phyloP scores from a whole-genome alignment of 2,113 vertebrate species.

The Trogon melanurus region DNA sequence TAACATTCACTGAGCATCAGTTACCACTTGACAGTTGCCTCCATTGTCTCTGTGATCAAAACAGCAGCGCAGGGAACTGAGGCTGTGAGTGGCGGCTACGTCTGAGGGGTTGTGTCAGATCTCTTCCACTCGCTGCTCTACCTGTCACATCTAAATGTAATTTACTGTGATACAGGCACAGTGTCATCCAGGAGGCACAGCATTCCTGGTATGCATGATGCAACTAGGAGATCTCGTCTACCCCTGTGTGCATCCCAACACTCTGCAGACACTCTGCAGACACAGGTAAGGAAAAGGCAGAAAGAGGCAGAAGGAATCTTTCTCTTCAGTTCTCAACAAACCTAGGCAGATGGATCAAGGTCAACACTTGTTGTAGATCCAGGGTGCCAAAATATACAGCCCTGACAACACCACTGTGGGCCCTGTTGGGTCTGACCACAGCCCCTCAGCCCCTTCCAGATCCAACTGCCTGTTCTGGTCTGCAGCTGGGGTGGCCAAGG shows the following conservation, averaged over 20 bases:
- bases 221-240: neutral
- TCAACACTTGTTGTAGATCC: neutral
- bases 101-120: constrained; percentile 19
- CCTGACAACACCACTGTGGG: neutral
- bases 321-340: neutral
- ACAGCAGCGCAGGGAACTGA: neutral
- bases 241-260: neutral
- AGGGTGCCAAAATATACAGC: neutral
- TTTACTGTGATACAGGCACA: neutral
- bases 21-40: neutral
- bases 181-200: neutral
- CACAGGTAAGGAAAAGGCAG: neutral
- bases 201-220: fast-evolving
- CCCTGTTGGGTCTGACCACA: fast-evolving
- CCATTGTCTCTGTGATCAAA: constrained; percentile 46
- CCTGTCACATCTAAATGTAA: constrained; percentile 8
- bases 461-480: neutral
- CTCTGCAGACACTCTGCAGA: neutral
- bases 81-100: neutral
- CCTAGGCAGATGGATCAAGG: fast-evolving
- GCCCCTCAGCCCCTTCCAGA: neutral
- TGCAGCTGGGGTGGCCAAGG: neutral
- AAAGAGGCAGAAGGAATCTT: neutral
- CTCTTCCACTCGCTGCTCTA: neutral
- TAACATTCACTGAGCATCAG: neutral